These are phyloP conservation scores for Botia almorhae DNA, from an alignment of 2,797 vertebrate genomes.

Conservation along the genomic window DNA sequence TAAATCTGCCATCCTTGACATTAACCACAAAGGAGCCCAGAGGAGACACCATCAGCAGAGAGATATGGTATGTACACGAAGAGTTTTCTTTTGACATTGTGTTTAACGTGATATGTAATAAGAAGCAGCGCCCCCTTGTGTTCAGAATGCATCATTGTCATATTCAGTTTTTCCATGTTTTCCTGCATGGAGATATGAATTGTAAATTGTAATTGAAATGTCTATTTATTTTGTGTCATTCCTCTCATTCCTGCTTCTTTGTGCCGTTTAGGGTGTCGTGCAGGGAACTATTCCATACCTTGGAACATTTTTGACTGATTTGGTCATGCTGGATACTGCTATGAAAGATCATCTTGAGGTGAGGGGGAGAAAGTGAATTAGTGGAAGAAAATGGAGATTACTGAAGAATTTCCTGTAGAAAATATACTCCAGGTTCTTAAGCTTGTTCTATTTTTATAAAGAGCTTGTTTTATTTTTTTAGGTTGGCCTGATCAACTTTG, in stretches of 20 bases:
- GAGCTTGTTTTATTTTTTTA: conserved; percentile 13
- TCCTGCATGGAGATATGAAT: neutral
- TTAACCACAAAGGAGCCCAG: conserved; percentile 92
- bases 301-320: conserved; percentile 94
- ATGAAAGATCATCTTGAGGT: conserved; percentile 97
- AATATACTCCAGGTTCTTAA: neutral
- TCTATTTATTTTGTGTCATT: neutral
- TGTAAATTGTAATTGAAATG: neutral
- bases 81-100: neutral
- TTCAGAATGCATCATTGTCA: neutral
- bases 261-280: conserved; percentile 85
- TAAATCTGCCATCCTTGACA: conserved; percentile 94
- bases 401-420: neutral
- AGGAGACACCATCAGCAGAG: conserved; percentile 92
- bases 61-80: conserved; percentile 82
- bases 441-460: neutral
- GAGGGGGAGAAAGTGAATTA: conserved; percentile 48
- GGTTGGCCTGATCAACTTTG: conserved; percentile 69
- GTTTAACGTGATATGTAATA: neutral
- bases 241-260: neutral
- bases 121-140: conserved; percentile 55
- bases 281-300: conserved; percentile 96
- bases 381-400: neutral
- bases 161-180: neutral
- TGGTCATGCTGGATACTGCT: conserved; percentile 97